phyloP scores from a whole-genome alignment of 2,113 vertebrate species.

The Sebastes schlegelii region DNA sequence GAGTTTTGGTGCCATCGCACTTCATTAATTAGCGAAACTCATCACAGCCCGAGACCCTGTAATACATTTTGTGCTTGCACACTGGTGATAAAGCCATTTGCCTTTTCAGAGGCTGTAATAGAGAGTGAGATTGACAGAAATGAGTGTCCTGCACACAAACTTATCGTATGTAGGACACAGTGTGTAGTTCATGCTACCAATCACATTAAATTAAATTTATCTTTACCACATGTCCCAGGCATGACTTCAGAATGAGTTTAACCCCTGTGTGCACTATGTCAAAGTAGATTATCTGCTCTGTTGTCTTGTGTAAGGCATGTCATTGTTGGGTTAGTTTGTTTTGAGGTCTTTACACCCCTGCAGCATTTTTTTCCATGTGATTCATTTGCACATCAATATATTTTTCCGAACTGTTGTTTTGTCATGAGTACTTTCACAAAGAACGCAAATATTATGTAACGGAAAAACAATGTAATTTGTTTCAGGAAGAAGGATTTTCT shows the following conservation, averaged over 20 bases:
- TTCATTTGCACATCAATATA: no score
- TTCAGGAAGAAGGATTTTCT: no score
- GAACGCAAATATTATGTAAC: no score
- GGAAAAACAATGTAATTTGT: no score
- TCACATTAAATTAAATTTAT: constrained; percentile 11
- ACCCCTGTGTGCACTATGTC: constrained; percentile 16
- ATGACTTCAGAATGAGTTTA: constrained; percentile 23
- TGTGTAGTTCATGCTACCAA: constrained; percentile 15
- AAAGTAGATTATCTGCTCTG: constrained; percentile 19
- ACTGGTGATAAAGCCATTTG: constrained; percentile 57
- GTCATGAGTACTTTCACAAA: no score
- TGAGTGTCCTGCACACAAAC: constrained; percentile 38
- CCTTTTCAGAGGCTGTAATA: constrained; percentile 38
- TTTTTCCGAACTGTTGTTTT: no score
- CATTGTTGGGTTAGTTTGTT: constrained; percentile 23
- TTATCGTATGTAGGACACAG: constrained; percentile 8
- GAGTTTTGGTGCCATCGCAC: constrained; percentile 40
- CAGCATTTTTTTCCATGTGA: no score
- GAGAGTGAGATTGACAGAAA: constrained; percentile 45
- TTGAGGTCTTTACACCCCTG: neutral
- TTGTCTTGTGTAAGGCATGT: neutral
- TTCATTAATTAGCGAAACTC: constrained; percentile 65
- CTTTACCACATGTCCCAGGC: neutral
- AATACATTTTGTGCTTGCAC: constrained; percentile 36
- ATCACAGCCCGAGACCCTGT: constrained; percentile 41